phyloP scores from a whole-genome alignment of 2,888 invertebrate species.

The Tetragnatha montana region DNA sequence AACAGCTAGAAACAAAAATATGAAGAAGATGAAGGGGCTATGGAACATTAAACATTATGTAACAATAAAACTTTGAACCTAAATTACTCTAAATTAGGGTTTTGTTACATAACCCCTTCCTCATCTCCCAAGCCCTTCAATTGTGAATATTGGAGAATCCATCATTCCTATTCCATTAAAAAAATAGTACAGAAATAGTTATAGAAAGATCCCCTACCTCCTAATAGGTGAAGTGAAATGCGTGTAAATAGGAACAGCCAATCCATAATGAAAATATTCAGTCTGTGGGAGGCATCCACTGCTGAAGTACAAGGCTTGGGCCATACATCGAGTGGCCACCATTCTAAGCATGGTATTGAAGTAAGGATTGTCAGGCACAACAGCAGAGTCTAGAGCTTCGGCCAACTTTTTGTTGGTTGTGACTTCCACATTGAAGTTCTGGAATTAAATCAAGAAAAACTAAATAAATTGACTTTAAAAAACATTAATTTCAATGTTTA shows the following conservation, averaged over 20 bases:
- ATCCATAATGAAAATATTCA: constrained; percentile 94
- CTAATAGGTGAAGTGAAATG: constrained; percentile 98
- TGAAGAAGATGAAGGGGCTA: too few species aligned
- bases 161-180: too few species aligned
- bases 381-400: constrained; percentile 87
- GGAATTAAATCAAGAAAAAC: constrained; percentile 15
- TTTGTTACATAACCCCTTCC: too few species aligned
- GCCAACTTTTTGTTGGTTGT: constrained; percentile 89
- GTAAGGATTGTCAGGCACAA: constrained; percentile 87
- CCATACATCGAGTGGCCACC: constrained; percentile 97
- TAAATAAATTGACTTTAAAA: not conserved
- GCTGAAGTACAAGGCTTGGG: constrained; percentile 98
- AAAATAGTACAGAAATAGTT: not conserved
- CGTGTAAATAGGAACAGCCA: constrained; percentile 92
- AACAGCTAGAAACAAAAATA: too few species aligned
- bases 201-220: constrained; percentile 74
- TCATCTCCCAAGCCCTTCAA: too few species aligned
- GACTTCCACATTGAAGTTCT: constrained; percentile 87
- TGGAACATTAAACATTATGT: too few species aligned
- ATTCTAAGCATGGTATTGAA: constrained; percentile 97
- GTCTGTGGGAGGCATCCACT: constrained; percentile 88
- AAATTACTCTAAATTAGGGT: too few species aligned
- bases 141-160: too few species aligned
- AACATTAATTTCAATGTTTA: not conserved
- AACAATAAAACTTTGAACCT: too few species aligned